Conservation (phyloP, 2,113 vertebrate genomes). For the Puntigrus tetrazona region DNA sequence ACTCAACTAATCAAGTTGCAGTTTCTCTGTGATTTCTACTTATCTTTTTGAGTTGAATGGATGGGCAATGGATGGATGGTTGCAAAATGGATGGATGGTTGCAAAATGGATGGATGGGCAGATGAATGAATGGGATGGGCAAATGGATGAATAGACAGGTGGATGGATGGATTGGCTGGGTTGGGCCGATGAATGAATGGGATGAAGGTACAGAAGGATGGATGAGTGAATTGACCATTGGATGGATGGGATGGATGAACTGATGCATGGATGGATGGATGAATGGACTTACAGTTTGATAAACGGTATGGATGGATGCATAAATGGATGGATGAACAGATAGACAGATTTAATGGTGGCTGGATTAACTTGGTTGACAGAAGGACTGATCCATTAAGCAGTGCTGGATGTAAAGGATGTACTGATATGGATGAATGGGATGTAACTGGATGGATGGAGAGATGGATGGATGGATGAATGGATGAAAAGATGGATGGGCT, state of each 20-base stretch:
- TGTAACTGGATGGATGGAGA: no score
- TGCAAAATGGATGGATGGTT: background rate
- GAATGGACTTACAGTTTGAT: no score
- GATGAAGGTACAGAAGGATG: background rate
- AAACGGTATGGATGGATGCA: fast-evolving
- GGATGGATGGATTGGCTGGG: background rate
- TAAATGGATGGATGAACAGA: background rate
- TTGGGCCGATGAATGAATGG: background rate
- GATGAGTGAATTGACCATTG: background rate
- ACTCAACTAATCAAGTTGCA: background rate
- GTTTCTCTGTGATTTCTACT: background rate
- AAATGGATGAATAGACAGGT: background rate
- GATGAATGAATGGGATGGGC: background rate
- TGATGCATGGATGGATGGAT: background rate
- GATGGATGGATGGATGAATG: background rate
- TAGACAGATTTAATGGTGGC: no score
- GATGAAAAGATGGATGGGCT: background rate
- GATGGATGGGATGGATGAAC: background rate
- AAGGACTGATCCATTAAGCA: no score
- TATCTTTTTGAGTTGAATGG: background rate
- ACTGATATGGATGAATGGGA: no score
- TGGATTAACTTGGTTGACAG: no score
- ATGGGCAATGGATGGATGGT: background rate
- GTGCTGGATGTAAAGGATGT: no score
- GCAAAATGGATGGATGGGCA: background rate